Evolutionary conservation across 2,797 vertebrate genomes (phyloP).

Genomic region (Gobio occitaniae): DNA sequence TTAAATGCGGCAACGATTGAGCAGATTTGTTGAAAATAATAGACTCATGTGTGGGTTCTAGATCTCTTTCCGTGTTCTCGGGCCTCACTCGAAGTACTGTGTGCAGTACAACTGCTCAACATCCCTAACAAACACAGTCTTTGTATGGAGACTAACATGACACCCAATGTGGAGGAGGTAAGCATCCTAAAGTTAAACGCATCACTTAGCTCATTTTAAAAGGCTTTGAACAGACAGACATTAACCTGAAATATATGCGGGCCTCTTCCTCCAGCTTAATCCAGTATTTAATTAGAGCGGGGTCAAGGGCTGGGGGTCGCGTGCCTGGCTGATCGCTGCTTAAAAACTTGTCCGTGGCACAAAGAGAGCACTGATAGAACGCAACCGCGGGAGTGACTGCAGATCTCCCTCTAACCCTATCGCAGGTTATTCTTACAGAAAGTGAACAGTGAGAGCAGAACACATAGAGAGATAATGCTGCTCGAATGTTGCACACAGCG

Average conservation of each 20-base stretch:
- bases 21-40: slow-evolving; percentile 48
- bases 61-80: slow-evolving; percentile 40
- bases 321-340: slow-evolving; percentile 75
- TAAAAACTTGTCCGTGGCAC: slow-evolving; percentile 73
- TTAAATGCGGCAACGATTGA: slow-evolving; percentile 38
- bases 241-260: slow-evolving; percentile 74
- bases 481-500: slow-evolving; percentile 55
- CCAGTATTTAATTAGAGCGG: slow-evolving; percentile 80
- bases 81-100: slow-evolving; percentile 40
- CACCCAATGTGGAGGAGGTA: slow-evolving; percentile 73
- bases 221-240: slow-evolving; percentile 68
- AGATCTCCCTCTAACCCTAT: slow-evolving; percentile 47
- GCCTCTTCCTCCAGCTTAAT: slow-evolving; percentile 74
- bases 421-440: slow-evolving; percentile 56
- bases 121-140: slow-evolving; percentile 58
- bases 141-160: slow-evolving; percentile 59
- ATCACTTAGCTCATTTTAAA: slow-evolving; percentile 70
- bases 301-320: slow-evolving; percentile 76
- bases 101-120: slow-evolving; percentile 50
- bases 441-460: slow-evolving; percentile 47
- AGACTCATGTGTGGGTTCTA: slow-evolving; percentile 46
- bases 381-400: slow-evolving; percentile 66
- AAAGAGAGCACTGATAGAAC: slow-evolving; percentile 74
- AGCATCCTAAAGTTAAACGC: slow-evolving; percentile 73
- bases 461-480: slow-evolving; percentile 40